Base-by-base conservation (phyloP, 2,888 invertebrate species). In the Lampropteryx suffumata region DNA sequence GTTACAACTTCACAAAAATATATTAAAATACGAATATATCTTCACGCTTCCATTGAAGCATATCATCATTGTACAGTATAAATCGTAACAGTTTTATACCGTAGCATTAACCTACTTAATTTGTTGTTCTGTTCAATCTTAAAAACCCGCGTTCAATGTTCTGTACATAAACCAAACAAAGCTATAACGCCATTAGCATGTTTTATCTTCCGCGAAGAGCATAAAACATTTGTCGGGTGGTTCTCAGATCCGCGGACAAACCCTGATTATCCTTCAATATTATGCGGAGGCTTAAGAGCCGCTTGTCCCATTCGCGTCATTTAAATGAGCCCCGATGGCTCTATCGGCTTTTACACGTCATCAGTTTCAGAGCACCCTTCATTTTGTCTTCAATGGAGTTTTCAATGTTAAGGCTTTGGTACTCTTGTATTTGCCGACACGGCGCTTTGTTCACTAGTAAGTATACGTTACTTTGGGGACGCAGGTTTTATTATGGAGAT, bases 291-390 rank as follows among this genome's bases (percentile, higher is more conserved):
- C 62, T 73, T 63, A 67, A 77, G 79, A 72, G 73, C 68, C 71
- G 71, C 76, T 81, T 70, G 68, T 69, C 73, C 69, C 67, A 70
- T 71, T 73, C 69, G 67, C 75, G 77, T 74, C 76, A 82, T 84
- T 84, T 77, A 82, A 85, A 85, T 80, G 79, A 79, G 74, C 74
- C 76, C 67, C 67, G 75, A 81, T 80, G 79, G 78, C 79, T 82
- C 83, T 84, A 85, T 85, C 84, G 73, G 76, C 69, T 75, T 82
- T 80, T 74, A 77, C 82, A 83, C 81, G 85, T 87, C 86, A 86
- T 87, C 86, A 82, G 73, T 85, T 85, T 83, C 71, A 62, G 62
- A 81, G 80, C 67, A 72, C 79, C 78, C 84, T 84, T 79, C 76
- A 80, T 77, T 76, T 35, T 24, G 35, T 73, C 73, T 74, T 76